Base-by-base conservation (phyloP, 1,140 invertebrate genomes). In the Drosophila ambigua region DNA sequence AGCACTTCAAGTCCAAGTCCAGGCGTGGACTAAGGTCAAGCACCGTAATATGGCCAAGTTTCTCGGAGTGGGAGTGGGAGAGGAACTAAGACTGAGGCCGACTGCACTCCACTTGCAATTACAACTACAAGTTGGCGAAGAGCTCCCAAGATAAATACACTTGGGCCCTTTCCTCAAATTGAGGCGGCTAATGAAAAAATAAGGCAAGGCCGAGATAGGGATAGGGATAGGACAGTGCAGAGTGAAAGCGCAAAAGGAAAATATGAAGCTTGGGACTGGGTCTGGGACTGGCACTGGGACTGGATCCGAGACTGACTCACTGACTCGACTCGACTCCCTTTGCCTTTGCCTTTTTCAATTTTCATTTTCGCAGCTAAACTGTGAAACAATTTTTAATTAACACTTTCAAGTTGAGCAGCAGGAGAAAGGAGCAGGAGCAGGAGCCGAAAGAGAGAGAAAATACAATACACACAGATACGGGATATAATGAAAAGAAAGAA, bases 351-450 rank as follows among this genome's bases (percentile, higher is more conserved):
- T 79, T 87, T 90, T 90, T 83, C 87, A 90, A 87, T 90, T 90
- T 88, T 90, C 87, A 87, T 90, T 90, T 90, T 90, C 87, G 79
- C 87, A 90, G 87, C 87, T 90, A 90, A 90, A 90, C 87, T 90
- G 87, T 90, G 87, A 90, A 90, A 90, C 87, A 90, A 90, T 90
- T 90, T 90, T 90, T 90, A 90, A 90, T 90, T 90, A 90, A 90
- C 87, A 90, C 87, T 90, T 90, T 90, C 84, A 82, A 90, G 87
- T 87, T 90, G 71, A 65, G 59, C 59, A 63, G 61, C 79, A 55
- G 61, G 60, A 54, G 49, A 50, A 54, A 51, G 59, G 16, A 16
- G 16, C 16, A 16, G 16, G 16, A 16, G 16, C 16, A 16, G 61
- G 60, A 54, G 49, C 43, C 59, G 43, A 69, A 57, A 52, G 44